These are phyloP conservation scores for Pontoporia blainvillei DNA, from an alignment of 2,113 vertebrate genomes.

Conservation along the genomic window DNA sequence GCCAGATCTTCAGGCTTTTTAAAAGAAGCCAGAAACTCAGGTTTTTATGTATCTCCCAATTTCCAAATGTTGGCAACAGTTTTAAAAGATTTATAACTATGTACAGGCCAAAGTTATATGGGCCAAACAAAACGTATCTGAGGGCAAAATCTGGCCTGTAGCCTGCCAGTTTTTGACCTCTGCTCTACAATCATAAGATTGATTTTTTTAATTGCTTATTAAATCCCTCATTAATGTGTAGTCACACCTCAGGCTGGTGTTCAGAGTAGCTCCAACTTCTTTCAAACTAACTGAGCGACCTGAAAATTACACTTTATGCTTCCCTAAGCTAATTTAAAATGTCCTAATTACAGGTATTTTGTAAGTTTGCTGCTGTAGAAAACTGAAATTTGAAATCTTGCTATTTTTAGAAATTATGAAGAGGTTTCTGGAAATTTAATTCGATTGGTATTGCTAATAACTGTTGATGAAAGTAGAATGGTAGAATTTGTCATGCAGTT, in stretches of 20 bases:
- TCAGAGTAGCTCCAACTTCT: slow-evolving; percentile 13
- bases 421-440: background rate
- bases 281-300: background rate
- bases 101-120: slow-evolving; percentile 20
- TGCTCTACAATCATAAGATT: slow-evolving; percentile 32
- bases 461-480: background rate
- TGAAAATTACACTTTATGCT: slow-evolving; percentile 27
- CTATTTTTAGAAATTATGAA: slow-evolving; percentile 29
- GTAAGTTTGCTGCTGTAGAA: background rate
- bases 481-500: background rate
- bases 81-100: slow-evolving; percentile 50
- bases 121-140: slow-evolving; percentile 49
- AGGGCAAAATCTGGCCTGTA: slow-evolving; percentile 35
- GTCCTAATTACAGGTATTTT: slow-evolving; percentile 6
- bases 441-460: background rate
- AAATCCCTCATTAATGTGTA: slow-evolving; percentile 59
- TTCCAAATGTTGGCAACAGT: slow-evolving; percentile 40
- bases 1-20: background rate
- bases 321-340: slow-evolving; percentile 31
- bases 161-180: slow-evolving; percentile 36
- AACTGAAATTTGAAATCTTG: background rate
- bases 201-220: slow-evolving; percentile 53
- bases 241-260: slow-evolving; percentile 35
- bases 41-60: background rate
- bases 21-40: slow-evolving; percentile 18